Percentiles rank a stretch among this genome's conserved stretches.
These are phyloP conservation scores for Scolopax rusticola DNA, from an alignment of 2,797 vertebrate species.

Conservation along the genomic window DNA sequence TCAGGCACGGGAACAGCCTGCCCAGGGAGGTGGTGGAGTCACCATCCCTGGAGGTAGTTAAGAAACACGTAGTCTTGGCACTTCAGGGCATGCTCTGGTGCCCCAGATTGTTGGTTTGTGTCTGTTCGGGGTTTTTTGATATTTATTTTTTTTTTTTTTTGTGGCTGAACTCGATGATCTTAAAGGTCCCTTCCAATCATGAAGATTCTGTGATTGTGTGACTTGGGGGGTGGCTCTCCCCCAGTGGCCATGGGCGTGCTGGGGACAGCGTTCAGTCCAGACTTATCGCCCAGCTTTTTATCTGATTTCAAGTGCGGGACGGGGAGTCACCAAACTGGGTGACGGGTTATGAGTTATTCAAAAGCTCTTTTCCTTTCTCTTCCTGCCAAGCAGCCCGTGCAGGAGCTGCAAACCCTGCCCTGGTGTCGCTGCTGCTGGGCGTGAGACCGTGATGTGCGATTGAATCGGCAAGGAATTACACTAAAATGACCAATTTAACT, in stretches of 20 bases:
- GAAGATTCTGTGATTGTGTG: too few species aligned
- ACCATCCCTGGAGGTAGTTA: too few species aligned
- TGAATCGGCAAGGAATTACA: neutral
- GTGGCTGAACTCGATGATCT: too few species aligned
- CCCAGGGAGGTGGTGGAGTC: too few species aligned
- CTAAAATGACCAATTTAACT: neutral
- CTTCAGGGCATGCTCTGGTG: too few species aligned
- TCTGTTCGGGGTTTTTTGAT: too few species aligned
- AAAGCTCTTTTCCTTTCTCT: neutral
- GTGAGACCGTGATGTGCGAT: accelerated
- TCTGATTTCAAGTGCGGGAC: neutral
- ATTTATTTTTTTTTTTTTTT: too few species aligned
- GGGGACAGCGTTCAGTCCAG: neutral
- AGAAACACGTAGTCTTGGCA: too few species aligned
- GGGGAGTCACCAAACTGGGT: neutral
- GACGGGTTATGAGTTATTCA: neutral
- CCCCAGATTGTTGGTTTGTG: too few species aligned
- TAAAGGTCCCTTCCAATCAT: too few species aligned
- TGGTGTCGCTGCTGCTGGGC: neutral
- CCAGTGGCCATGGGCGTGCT: accelerated
- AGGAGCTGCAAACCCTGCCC: neutral
- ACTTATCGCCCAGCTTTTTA: neutral
- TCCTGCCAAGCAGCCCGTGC: neutral
- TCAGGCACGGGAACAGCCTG: too few species aligned
- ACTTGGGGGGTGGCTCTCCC: too few species aligned